Evolutionary conservation across 1,140 invertebrate genomes (phyloP).

Genomic region (Nautilus pompilius): DNA sequence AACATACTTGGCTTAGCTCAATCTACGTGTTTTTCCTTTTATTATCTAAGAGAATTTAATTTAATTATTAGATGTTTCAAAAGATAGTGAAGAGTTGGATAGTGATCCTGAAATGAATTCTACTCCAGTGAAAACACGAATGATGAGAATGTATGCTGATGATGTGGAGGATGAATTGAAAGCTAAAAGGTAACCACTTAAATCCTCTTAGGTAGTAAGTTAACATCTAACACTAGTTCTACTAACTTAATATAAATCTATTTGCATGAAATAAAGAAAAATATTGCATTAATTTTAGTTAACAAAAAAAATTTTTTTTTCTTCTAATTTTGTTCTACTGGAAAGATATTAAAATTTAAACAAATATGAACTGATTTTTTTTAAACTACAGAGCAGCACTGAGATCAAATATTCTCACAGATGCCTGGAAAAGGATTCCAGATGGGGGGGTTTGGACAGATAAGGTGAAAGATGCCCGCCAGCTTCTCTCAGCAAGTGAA

Average conservation of each 20-base stretch:
- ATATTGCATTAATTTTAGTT: neutral
- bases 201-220: neutral
- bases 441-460: neutral
- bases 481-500: neutral
- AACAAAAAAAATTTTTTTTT: neutral
- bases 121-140: conserved; percentile 61
- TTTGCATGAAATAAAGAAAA: neutral
- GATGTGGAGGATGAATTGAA: conserved; percentile 69
- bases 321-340: neutral
- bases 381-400: neutral
- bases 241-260: too few relatives aligned
- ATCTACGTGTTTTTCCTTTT: too few relatives aligned
- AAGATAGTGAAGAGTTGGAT: too few relatives aligned
- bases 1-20: too few relatives aligned
- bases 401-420: neutral
- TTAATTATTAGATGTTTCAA: too few relatives aligned
- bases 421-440: neutral
- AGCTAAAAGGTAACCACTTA: conserved; percentile 26
- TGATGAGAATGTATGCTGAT: conserved; percentile 86
- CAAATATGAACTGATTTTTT: neutral
- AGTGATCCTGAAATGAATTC: too few relatives aligned
- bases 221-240: neutral
- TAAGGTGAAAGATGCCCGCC: neutral
- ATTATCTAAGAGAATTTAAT: too few relatives aligned
- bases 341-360: neutral